phyloP scores from a whole-genome alignment of 37 sponge, comb jelly and placozoan genomes.

The Axinella damicornis region DNA sequence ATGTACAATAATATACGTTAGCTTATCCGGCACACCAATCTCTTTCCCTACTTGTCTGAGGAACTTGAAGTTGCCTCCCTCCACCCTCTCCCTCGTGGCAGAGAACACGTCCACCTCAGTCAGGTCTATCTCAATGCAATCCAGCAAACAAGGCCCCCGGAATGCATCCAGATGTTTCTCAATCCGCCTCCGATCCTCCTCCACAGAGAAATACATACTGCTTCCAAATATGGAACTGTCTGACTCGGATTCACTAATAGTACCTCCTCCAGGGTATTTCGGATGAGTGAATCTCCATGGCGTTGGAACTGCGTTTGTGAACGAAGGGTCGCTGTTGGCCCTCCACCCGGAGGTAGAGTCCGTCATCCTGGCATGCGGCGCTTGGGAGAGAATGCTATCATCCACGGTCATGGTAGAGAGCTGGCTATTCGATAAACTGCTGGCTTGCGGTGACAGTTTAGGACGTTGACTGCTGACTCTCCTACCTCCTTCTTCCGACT shows the following conservation, averaged over 20 bases:
- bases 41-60: constrained; percentile 40
- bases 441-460: constrained; percentile 45
- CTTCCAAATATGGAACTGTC: neutral
- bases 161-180: constrained; percentile 27
- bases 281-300: neutral
- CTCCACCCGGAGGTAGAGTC: too few species aligned
- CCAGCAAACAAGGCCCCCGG: constrained; percentile 86
- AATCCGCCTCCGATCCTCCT: constrained; percentile 29
- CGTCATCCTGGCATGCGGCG: too few species aligned
- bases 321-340: too few species aligned
- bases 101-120: constrained; percentile 93
- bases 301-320: neutral
- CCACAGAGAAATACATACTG: neutral
- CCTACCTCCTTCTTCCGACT: too few species aligned
- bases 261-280: neutral
- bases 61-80: constrained; percentile 46
- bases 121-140: constrained; percentile 77
- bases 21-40: too few species aligned
- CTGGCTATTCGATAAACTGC: neutral
- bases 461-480: too few species aligned
- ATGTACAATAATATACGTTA: too few species aligned
- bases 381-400: too few species aligned
- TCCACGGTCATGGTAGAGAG: neutral
- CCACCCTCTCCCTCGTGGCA: constrained; percentile 29
- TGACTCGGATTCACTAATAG: neutral